Evolutionary conservation across 2,888 invertebrate species (phyloP).

Genomic region (Rhamnusium bicolor): DNA sequence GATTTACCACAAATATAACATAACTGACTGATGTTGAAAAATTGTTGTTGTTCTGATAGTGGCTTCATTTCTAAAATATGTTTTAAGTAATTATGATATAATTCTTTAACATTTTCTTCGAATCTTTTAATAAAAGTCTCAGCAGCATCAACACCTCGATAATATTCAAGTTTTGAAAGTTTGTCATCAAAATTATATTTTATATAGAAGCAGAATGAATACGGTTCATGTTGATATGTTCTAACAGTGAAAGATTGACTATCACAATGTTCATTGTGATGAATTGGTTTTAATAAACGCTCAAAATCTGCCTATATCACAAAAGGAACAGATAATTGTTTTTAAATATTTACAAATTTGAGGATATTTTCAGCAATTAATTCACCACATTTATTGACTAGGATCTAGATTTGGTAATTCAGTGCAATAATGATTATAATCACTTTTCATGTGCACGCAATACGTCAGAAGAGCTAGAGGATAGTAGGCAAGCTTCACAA

Average conservation of each 20-base stretch:
- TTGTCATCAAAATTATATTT: too few species aligned
- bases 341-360: not conserved
- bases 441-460: too few species aligned
- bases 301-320: not conserved
- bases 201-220: not conserved
- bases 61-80: not conserved
- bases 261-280: not conserved
- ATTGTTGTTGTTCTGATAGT: not conserved
- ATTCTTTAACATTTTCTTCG: not conserved
- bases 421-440: too few species aligned
- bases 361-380: not conserved
- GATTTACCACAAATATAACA: too few species aligned
- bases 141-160: not conserved
- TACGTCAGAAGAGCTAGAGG: too few species aligned
- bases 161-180: not conserved
- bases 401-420: too few species aligned
- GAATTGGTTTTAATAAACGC: not conserved
- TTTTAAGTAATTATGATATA: not conserved
- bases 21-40: not conserved
- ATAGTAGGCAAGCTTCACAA: too few species aligned
- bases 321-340: not conserved
- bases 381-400: not conserved
- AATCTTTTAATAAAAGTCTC: not conserved
- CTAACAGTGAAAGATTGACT: not conserved
- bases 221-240: not conserved